Conservation (phyloP, 2,113 vertebrate genomes). For the Aptenodytes patagonicus region DNA sequence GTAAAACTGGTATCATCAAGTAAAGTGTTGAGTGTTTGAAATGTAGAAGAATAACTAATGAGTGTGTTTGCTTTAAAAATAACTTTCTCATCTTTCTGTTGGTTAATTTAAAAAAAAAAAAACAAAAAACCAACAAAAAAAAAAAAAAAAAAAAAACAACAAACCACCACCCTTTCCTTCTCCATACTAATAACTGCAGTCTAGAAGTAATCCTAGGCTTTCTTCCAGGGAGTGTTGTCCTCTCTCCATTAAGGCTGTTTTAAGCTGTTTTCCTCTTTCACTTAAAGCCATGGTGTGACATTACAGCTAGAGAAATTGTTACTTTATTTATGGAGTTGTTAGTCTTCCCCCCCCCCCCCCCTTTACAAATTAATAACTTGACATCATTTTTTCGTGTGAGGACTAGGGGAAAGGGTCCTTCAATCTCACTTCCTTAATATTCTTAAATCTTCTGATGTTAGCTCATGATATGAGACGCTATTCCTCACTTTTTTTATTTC, state of each 20-base stretch:
- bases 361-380: background rate
- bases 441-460: background rate
- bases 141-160: no score
- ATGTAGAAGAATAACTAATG: background rate
- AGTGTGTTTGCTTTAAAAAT: background rate
- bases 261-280: background rate
- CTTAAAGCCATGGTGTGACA: background rate
- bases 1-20: background rate
- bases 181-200: background rate
- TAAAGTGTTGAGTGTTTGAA: background rate
- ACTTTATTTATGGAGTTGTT: background rate
- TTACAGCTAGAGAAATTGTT: background rate
- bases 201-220: background rate
- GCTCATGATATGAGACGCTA: background rate
- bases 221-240: background rate
- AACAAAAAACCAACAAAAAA: no score
- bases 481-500: background rate
- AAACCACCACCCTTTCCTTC: background rate
- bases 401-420: background rate
- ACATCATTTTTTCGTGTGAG: background rate
- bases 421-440: background rate
- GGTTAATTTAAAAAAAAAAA: background rate
- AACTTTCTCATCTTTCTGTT: background rate
- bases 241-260: background rate
- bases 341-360: background rate